Percentiles rank a stretch among this genome's conserved stretches.
phyloP scores from a whole-genome alignment of 2,797 vertebrate genomes.

The Brotula barbata region DNA sequence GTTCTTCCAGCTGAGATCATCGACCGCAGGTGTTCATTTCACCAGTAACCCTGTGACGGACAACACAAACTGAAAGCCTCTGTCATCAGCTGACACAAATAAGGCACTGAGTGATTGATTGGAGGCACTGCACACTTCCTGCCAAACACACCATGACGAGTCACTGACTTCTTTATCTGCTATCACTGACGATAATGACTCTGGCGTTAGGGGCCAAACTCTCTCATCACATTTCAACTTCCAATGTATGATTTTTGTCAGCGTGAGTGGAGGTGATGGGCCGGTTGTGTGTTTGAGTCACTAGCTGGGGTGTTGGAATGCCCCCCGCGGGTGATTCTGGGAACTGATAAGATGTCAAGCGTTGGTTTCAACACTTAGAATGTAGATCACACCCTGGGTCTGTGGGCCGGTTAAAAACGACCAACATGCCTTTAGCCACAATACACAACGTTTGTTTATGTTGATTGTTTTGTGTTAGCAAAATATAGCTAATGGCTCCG shows the following conservation, averaged over 20 bases:
- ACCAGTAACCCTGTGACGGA: not conserved
- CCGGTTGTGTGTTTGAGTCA: not conserved
- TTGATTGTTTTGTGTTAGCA: slow-evolving; percentile 5
- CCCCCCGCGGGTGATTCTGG: slow-evolving; percentile 6
- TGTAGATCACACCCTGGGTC: not conserved
- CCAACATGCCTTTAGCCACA: not conserved
- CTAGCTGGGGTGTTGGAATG: not conserved
- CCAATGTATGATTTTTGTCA: not conserved
- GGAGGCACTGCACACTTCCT: not conserved
- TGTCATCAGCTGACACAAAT: not conserved
- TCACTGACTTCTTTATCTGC: slow-evolving; percentile 4
- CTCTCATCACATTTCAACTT: not conserved
- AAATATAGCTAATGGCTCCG: not conserved
- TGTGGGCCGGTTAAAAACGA: not conserved
- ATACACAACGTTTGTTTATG: not conserved
- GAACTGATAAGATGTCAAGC: not conserved
- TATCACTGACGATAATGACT: not conserved
- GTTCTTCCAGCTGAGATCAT: not conserved
- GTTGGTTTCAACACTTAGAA: not conserved
- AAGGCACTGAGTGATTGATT: not conserved
- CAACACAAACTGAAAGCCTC: not conserved
- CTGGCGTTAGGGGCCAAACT: not conserved
- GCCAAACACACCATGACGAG: slow-evolving; percentile 2
- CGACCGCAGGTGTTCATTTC: not conserved
- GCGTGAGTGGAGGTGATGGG: not conserved